These are phyloP conservation scores for Prunella himalayana DNA, from an alignment of 2,113 vertebrate species.

Conservation along the genomic window DNA sequence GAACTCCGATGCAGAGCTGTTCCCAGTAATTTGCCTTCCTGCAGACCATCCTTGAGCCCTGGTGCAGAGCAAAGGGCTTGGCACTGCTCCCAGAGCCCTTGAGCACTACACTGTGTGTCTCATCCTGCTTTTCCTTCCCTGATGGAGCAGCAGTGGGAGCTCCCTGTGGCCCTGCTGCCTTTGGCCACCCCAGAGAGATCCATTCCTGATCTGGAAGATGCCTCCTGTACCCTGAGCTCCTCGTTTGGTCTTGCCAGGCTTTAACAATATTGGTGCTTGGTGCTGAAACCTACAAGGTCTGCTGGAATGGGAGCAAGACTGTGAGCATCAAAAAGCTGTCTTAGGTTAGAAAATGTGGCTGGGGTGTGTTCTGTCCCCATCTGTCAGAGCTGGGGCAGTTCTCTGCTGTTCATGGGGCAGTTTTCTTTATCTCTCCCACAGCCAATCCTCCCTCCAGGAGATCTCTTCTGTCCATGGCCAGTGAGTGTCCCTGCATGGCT, in stretches of 20 bases:
- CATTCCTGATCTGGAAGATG: accelerated
- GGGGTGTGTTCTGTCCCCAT: background rate
- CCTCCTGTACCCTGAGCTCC: background rate
- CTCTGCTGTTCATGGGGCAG: background rate
- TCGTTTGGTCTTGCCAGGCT: accelerated
- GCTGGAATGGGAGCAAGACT: background rate
- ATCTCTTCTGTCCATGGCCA: background rate
- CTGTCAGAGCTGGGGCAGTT: background rate
- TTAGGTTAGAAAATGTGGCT: background rate
- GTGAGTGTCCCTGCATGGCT: background rate
- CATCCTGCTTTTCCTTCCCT: accelerated
- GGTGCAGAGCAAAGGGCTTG: background rate
- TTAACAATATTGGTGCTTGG: background rate
- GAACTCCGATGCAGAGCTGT: accelerated
- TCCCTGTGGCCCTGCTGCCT: background rate
- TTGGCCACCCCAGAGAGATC: background rate
- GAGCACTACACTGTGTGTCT: background rate
- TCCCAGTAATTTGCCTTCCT: background rate
- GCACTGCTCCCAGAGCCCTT: background rate
- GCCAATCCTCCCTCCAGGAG: too few relatives aligned
- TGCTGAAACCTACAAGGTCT: background rate
- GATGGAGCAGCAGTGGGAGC: background rate
- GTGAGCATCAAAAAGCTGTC: background rate
- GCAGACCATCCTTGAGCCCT: background rate
- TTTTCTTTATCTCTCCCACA: background rate